phyloP scores from a whole-genome alignment of 2,797 vertebrate species.

The Orestias chungarensis region DNA sequence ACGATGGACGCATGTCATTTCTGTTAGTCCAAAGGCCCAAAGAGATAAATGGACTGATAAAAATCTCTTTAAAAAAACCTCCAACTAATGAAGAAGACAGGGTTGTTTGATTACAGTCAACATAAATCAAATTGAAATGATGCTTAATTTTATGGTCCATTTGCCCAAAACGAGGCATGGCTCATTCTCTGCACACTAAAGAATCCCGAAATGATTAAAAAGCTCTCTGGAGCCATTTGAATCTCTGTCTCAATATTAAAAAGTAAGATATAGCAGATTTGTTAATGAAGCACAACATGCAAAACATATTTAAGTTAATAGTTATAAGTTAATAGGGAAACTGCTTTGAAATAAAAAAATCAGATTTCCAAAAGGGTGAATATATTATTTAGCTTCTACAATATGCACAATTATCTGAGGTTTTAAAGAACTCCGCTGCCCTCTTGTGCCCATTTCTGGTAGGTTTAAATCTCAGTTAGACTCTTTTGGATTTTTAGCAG shows the following conservation, averaged over 20 bases:
- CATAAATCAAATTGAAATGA: background rate
- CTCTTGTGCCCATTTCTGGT: constrained; percentile 55
- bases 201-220: background rate
- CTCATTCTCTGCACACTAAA: background rate
- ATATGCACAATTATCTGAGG: background rate
- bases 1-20: background rate
- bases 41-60: background rate
- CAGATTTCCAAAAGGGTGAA: background rate
- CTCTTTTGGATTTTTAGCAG: too few species aligned
- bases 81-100: background rate
- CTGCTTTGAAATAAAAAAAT: too few species aligned
- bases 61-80: background rate
- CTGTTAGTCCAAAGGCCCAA: background rate
- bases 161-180: background rate
- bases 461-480: background rate
- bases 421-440: constrained; percentile 59
- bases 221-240: background rate
- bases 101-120: background rate
- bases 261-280: background rate
- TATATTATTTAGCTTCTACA: background rate
- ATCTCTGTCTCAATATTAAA: background rate
- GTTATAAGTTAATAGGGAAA: background rate
- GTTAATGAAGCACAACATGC: background rate
- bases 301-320: background rate
- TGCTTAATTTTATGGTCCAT: background rate